phyloP scores from a whole-genome alignment of 2,888 invertebrate species.

The Morpho achilles region DNA sequence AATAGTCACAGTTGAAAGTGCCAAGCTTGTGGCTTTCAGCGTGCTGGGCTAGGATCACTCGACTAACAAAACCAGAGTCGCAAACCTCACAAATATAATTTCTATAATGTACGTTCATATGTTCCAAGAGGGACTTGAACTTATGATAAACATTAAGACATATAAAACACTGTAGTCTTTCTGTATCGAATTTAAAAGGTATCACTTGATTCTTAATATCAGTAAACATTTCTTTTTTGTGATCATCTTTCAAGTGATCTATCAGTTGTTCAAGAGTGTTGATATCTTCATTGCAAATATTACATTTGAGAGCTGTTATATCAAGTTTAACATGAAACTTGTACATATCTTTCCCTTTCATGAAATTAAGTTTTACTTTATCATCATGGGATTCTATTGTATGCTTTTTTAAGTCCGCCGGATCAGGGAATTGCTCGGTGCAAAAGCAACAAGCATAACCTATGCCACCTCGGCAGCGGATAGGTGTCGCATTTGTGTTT shows the following conservation, averaged over 20 bases:
- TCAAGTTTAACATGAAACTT: constrained; percentile 47
- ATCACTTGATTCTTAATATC: constrained; percentile 43
- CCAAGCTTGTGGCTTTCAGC: constrained; percentile 49
- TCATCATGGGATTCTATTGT: constrained; percentile 39
- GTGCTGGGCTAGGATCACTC: constrained; percentile 47
- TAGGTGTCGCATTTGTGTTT: constrained; percentile 54
- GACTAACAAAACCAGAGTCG: constrained; percentile 52
- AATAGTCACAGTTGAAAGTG: constrained; percentile 50
- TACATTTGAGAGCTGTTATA: constrained; percentile 42
- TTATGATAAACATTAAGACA: constrained; percentile 37
- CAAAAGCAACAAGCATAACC: constrained; percentile 53
- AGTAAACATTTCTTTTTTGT: constrained; percentile 32
- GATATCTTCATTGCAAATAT: constrained; percentile 30
- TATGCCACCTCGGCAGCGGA: constrained; percentile 38
- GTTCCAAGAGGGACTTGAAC: constrained; percentile 48
- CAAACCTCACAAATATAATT: constrained; percentile 56
- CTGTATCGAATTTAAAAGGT: constrained; percentile 44
- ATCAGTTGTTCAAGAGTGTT: constrained; percentile 34
- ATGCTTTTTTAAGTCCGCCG: constrained; percentile 47
- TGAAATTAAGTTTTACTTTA: constrained; percentile 33
- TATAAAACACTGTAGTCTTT: constrained; percentile 34
- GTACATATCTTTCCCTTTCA: constrained; percentile 32
- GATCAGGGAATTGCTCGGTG: constrained; percentile 33
- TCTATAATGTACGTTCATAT: constrained; percentile 58
- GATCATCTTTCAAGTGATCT: constrained; percentile 32